Conservation (phyloP, 2,113 vertebrate genomes). For the Pseudopipra pipra region DNA sequence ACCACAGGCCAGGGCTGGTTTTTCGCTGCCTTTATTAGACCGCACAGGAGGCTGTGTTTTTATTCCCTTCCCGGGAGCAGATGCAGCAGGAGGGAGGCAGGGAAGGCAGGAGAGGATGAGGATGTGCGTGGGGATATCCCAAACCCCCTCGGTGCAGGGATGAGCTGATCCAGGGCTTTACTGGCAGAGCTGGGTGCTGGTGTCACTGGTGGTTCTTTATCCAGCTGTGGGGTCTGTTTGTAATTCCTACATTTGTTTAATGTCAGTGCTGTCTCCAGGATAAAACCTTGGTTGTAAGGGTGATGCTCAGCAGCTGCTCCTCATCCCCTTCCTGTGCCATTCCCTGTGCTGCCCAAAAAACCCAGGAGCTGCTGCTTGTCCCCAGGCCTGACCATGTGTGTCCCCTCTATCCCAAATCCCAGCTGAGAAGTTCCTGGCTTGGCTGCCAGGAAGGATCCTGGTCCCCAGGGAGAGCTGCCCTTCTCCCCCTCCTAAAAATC, state of each 20-base stretch:
- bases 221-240: neutral
- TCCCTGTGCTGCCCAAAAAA: neutral
- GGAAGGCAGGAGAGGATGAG: neutral
- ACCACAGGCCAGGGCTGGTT: neutral
- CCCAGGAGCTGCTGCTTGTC: neutral
- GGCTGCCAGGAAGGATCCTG: neutral
- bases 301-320: rapidly evolving
- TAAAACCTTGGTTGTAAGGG: neutral
- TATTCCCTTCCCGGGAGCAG: rapidly evolving
- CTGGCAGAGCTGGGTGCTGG: neutral
- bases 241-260: neutral
- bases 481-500: neutral
- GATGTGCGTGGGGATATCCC: neutral
- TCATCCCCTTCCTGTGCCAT: neutral
- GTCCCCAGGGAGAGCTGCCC: neutral
- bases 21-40: slow-evolving; percentile 12
- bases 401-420: neutral
- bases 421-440: neutral
- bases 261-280: neutral
- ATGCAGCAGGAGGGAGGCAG: neutral
- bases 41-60: neutral
- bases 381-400: neutral
- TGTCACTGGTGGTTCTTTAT: neutral
- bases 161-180: neutral
- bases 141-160: neutral